Conservation (phyloP, 2,797 vertebrate species). For the Eupleurogrammus muticus region DNA sequence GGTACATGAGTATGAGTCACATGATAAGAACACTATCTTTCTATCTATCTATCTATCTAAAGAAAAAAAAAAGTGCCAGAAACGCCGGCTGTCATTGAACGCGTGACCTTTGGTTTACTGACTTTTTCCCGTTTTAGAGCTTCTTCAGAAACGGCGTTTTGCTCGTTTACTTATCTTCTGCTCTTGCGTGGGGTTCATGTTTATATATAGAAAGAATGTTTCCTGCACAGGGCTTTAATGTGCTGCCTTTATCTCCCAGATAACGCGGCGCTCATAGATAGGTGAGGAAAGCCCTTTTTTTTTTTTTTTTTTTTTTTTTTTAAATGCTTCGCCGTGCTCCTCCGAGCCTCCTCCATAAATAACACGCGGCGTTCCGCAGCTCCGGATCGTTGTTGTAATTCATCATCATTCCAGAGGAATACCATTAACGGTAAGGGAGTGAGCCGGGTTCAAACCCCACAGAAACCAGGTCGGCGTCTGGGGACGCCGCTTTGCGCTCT, state of each 20-base stretch:
- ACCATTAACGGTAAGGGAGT: slow-evolving; percentile 73
- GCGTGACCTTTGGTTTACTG: slow-evolving; percentile 20
- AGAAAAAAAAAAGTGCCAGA: slow-evolving; percentile 2
- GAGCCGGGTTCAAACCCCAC: slow-evolving; percentile 33
- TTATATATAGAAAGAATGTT: slow-evolving; percentile 42
- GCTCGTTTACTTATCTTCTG: slow-evolving; percentile 32
- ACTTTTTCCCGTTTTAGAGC: slow-evolving; percentile 26
- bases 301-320: too few relatives aligned
- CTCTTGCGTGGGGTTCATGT: neutral
- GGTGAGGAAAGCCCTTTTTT: slow-evolving; percentile 19
- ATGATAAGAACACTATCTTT: too few relatives aligned
- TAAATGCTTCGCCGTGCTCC: slow-evolving; percentile 63
- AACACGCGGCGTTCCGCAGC: slow-evolving; percentile 84
- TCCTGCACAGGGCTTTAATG: slow-evolving; percentile 42
- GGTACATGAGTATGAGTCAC: too few relatives aligned
- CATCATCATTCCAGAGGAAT: slow-evolving; percentile 88
- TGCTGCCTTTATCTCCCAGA: slow-evolving; percentile 57
- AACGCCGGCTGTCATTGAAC: neutral
- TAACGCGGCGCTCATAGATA: slow-evolving; percentile 50
- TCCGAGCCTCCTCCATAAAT: slow-evolving; percentile 83
- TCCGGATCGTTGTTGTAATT: slow-evolving; percentile 90
- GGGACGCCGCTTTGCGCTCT: neutral
- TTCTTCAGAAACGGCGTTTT: slow-evolving; percentile 21
- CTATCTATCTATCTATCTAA: too few relatives aligned
- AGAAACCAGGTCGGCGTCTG: slow-evolving; percentile 25